Conservation (phyloP, 2,113 vertebrate species). For the Maccullochella peelii region DNA sequence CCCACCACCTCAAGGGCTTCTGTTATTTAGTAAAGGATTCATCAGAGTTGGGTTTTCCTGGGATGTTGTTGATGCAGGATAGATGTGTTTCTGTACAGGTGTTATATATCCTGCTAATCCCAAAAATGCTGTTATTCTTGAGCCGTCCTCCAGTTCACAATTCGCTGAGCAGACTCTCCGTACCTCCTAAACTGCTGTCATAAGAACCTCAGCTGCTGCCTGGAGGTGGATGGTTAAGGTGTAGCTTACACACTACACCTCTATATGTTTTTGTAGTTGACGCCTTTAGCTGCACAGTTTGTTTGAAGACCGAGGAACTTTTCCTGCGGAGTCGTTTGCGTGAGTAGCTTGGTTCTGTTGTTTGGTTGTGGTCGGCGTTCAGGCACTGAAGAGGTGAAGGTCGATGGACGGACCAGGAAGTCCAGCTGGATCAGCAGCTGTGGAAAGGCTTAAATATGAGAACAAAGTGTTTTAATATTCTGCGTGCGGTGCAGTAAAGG, state of each 20-base stretch:
- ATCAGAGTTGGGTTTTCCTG: neutral
- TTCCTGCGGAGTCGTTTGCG: conserved; percentile 25
- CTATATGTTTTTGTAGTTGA: conserved; percentile 59
- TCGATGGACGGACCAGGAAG: neutral
- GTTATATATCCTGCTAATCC: conserved; percentile 47
- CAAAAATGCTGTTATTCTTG: conserved; percentile 11
- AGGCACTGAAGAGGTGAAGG: neutral
- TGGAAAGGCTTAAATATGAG: neutral
- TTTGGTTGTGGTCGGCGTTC: conserved; percentile 25
- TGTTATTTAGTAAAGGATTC: neutral
- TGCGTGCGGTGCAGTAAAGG: neutral
- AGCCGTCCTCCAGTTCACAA: conserved; percentile 19
- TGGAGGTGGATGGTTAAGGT: conserved; percentile 22
- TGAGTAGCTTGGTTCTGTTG: neutral
- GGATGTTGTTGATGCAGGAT: neutral
- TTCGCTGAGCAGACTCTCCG: conserved; percentile 56
- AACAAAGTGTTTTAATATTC: conserved; percentile 7
- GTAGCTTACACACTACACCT: conserved; percentile 7
- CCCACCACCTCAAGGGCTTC: neutral
- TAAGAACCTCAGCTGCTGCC: conserved; percentile 34
- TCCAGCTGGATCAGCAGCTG: conserved; percentile 47
- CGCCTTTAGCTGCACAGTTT: conserved; percentile 52
- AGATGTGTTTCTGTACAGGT: conserved; percentile 45
- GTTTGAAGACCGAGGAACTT: conserved; percentile 49
- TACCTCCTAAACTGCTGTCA: conserved; percentile 56